Evolutionary conservation across 2,113 vertebrate genomes (phyloP), one percentile per base, ranked within the genome.

Genomic region (Ptychochromis oligacanthus): DNA sequence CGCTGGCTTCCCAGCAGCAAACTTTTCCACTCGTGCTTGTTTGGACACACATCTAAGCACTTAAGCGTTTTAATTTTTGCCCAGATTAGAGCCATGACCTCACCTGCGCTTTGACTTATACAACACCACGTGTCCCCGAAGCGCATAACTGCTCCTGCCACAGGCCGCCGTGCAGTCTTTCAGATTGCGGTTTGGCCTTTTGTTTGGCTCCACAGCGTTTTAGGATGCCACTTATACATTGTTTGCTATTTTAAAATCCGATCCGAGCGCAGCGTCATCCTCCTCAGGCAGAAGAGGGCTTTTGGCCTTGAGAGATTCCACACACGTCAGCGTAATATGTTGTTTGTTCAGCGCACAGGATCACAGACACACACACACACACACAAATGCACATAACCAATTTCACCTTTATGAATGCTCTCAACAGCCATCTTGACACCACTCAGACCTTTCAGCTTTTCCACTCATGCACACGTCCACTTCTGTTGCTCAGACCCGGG

Each of bases 171-270:
- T 11, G 80, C 6, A 4, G 46, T 56, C 46, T 81, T 82, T 88
- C 49, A 52, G 46, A 49, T 65, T 76, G 81, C 85, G 5, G 22
- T 88, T 89, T 87, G 86, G 84, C 87, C 75, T 88, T 86, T 91
- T 67, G 83, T 86, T 88, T 88, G 75, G 75, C 75, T 8, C 83
- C 67, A 3, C 64, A 20, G 46, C 22, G 2, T 78, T 78, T 86
- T 22, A 82, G 82, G 87, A 92, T 90, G 85, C 87, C 91, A 82
- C 79, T 79, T 80, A 65, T 86, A 84, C 91, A 90, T 93, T 91
- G 89, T 80, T 90, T 80, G 77, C 93, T 95, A 95, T 95, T 95
- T 96, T 93, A 89, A 89, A 89, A 83, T 77, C 38, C 20, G 28
- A 80, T 59, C 38, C 22, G 10, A 91, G 80, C 58, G 40, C 81